Evolutionary conservation across 2,113 vertebrate genomes (phyloP).

Genomic region (Trogon surrucura): DNA sequence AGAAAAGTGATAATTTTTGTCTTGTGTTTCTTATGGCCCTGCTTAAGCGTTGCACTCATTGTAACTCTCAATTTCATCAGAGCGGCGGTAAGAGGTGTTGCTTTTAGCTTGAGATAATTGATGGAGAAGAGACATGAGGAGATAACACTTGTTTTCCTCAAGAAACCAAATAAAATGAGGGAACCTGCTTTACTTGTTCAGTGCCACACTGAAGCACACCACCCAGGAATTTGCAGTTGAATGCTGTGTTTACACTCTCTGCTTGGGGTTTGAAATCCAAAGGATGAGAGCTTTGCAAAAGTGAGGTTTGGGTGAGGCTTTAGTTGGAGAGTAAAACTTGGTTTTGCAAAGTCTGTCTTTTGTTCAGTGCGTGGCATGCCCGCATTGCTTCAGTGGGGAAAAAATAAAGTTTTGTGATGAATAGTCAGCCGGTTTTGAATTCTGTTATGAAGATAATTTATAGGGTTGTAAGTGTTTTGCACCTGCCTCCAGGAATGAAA

Average conservation of each 20-base stretch:
- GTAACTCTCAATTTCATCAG: neutral
- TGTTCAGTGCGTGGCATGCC: accelerated
- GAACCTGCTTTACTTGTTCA: neutral
- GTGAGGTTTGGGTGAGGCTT: neutral
- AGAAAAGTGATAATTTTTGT: neutral
- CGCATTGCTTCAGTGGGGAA: neutral
- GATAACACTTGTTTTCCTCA: neutral
- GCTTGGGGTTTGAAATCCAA: neutral
- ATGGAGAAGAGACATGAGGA: neutral
- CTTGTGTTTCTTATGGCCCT: accelerated
- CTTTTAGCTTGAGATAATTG: neutral
- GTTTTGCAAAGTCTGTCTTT: neutral
- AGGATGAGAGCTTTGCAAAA: neutral
- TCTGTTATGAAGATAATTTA: neutral
- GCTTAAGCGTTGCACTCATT: neutral
- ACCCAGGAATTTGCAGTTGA: neutral
- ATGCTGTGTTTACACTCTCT: neutral
- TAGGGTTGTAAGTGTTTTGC: neutral
- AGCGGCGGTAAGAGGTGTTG: neutral
- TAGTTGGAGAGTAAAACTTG: neutral
- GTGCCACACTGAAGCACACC: neutral
- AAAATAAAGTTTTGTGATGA: neutral
- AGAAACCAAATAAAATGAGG: neutral
- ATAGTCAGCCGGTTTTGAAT: neutral
- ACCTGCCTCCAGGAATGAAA: neutral